Evolutionary conservation across 2,797 vertebrate species (phyloP).

Genomic region (Otus scops): DNA sequence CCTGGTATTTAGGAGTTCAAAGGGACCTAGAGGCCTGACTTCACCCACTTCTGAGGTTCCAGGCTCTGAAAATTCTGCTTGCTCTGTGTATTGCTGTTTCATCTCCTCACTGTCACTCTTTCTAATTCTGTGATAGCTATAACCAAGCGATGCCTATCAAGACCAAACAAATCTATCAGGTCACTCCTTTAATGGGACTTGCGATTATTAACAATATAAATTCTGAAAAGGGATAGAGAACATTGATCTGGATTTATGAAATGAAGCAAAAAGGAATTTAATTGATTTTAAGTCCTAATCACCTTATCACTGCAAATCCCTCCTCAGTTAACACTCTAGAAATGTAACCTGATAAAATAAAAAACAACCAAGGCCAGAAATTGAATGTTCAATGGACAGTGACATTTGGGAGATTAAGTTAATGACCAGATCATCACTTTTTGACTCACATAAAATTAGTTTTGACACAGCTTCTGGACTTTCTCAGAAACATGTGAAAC

Average conservation of each 20-base stretch:
- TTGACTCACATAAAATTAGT: not conserved
- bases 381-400: not conserved
- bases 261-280: not conserved
- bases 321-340: not conserved
- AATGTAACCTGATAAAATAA: not conserved
- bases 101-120: not conserved
- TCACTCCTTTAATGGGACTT: not conserved
- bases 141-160: not conserved
- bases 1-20: not conserved
- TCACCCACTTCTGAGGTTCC: not conserved
- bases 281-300: not conserved
- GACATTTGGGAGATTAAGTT: not conserved
- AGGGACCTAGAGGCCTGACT: not conserved
- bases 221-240: not conserved
- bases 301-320: not conserved
- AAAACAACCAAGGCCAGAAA: not conserved
- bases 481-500: not conserved
- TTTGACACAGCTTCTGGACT: not conserved
- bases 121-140: not conserved
- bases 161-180: not conserved
- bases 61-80: not conserved
- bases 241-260: not conserved
- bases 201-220: not conserved
- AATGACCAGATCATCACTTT: not conserved
- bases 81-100: not conserved